A percentile compares a stretch with the other conserved stretches of the same genome.
Conservation (phyloP, 2,113 vertebrate species). For the Pelodiscus sinensis region DNA sequence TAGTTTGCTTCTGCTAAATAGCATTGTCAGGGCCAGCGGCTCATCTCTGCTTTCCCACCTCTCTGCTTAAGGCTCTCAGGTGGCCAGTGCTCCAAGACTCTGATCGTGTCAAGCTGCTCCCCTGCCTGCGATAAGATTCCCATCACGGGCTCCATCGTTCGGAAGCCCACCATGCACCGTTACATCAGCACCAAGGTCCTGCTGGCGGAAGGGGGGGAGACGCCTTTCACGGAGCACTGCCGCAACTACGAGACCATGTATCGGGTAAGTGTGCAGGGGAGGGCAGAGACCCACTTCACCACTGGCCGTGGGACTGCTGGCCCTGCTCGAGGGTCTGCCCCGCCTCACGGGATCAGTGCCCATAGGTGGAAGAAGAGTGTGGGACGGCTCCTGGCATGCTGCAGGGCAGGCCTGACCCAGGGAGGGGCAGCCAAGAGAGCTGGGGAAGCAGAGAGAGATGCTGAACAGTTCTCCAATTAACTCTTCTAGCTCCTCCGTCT, state of each 20-base stretch:
- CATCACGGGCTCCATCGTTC: slow-evolving; percentile 73
- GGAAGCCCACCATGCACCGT: slow-evolving; percentile 85
- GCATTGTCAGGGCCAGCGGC: not conserved
- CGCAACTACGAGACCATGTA: slow-evolving; percentile 88
- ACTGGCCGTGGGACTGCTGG: not conserved
- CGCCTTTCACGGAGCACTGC: slow-evolving; percentile 89
- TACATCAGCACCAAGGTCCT: slow-evolving; percentile 94
- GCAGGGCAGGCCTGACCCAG: not conserved
- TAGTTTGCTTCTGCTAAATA: not conserved
- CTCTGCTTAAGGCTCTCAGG: slow-evolving; percentile 52
- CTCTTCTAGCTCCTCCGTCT: not conserved
- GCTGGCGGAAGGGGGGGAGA: slow-evolving; percentile 86
- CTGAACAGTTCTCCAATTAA: not conserved
- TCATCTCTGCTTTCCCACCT: not conserved
- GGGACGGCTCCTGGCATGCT: not conserved
- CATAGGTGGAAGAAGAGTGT: not conserved
- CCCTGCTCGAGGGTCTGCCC: not conserved
- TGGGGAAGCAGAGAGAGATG: not conserved
- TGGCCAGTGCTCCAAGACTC: slow-evolving; percentile 73
- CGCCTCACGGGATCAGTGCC: not conserved
- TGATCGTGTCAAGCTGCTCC: slow-evolving; percentile 79
- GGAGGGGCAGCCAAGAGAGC: not conserved
- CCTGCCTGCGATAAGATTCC: slow-evolving; percentile 82
- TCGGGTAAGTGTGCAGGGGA: slow-evolving; percentile 68
- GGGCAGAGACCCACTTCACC: not conserved